Evolutionary conservation across 2,797 vertebrate species (phyloP).

Genomic region (Syngnathus acus): DNA sequence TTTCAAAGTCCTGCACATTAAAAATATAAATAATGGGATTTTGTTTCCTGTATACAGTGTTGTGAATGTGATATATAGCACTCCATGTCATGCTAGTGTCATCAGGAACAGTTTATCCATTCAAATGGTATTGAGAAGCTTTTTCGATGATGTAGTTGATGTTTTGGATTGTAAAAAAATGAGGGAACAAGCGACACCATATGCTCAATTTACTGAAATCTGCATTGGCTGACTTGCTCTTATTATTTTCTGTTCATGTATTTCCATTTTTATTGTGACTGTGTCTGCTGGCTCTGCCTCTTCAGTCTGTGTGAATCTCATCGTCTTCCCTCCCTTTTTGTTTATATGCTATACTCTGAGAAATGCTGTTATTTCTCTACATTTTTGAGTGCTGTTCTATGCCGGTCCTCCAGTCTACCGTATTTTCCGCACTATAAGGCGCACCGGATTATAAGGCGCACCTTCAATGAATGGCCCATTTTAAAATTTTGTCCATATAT

Average conservation of each 20-base stretch:
- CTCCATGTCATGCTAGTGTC: slow-evolving; percentile 9
- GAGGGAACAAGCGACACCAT: not conserved
- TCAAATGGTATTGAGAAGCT: slow-evolving; percentile 22
- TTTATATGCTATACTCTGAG: not conserved
- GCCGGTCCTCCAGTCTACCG: not conserved
- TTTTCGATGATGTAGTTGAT: slow-evolving; percentile 29
- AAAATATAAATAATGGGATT: slow-evolving; percentile 4
- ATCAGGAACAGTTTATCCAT: slow-evolving; percentile 9
- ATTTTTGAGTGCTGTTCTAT: not conserved
- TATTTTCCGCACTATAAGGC: too few relatives aligned
- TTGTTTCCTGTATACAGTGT: not conserved
- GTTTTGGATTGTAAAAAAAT: slow-evolving; percentile 14
- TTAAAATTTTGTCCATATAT: too few relatives aligned
- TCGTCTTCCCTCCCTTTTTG: not conserved
- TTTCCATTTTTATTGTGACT: slow-evolving; percentile 17
- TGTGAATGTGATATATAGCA: slow-evolving; percentile 10
- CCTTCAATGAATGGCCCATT: too few relatives aligned
- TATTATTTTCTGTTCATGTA: slow-evolving; percentile 14
- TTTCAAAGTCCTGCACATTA: not conserved
- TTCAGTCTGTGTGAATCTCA: not conserved
- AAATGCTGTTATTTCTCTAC: not conserved
- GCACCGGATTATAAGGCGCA: too few relatives aligned
- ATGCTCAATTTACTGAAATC: slow-evolving; percentile 2
- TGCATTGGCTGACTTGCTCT: slow-evolving; percentile 25
- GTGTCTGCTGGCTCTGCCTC: not conserved